A percentile compares a stretch with the other conserved stretches of the same genome.
These are phyloP conservation scores for Dolichopus griseipennis DNA, from an alignment of 2,888 invertebrate species.

Conservation along the genomic window DNA sequence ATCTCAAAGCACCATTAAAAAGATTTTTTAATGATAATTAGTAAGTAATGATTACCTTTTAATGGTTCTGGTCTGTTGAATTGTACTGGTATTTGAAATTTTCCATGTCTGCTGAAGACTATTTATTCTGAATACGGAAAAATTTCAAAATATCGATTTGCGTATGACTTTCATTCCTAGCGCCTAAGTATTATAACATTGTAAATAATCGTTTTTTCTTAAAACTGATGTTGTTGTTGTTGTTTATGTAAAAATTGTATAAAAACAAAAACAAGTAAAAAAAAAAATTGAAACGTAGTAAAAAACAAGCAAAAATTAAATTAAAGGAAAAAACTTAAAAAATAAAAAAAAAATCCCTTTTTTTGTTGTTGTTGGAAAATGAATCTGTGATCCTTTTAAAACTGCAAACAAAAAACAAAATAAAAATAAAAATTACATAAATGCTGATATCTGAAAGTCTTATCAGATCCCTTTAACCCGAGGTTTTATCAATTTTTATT, in stretches of 20 bases:
- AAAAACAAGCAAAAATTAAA: background rate
- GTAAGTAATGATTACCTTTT: too few species aligned
- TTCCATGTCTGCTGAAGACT: too few species aligned
- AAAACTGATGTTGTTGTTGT: background rate
- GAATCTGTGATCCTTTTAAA: background rate
- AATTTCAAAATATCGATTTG: too few species aligned
- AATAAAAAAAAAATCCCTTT: background rate
- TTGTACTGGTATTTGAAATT: too few species aligned
- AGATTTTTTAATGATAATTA: too few species aligned
- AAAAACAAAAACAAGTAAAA: background rate
- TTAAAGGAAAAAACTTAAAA: background rate
- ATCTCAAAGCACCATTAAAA: too few species aligned
- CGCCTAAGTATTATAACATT: background rate
- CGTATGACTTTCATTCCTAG: too few species aligned
- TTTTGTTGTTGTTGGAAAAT: background rate
- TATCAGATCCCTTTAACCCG: conserved; percentile 4
- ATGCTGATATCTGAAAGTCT: conserved; percentile 2
- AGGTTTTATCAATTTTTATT: conserved; percentile 3
- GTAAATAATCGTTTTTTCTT: background rate
- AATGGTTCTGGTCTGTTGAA: too few species aligned
- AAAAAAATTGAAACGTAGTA: background rate
- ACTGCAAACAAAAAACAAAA: background rate
- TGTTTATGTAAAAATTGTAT: background rate
- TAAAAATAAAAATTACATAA: background rate
- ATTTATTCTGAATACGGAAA: too few species aligned